Conservation (phyloP, 2,113 vertebrate genomes). For the Coracopsis vasa region DNA sequence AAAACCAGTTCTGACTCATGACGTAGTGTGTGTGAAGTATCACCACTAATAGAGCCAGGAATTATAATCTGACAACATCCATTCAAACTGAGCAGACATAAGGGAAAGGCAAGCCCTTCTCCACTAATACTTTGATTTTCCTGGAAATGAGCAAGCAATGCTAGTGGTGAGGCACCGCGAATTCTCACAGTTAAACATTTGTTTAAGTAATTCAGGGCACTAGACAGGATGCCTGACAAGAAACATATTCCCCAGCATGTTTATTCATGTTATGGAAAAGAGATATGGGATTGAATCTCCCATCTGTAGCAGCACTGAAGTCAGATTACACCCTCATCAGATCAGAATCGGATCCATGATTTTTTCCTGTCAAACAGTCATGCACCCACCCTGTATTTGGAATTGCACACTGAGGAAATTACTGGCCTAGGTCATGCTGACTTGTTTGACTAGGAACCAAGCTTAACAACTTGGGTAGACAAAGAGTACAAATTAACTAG, state of each 20-base stretch:
- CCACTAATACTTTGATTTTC: neutral
- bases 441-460: neutral
- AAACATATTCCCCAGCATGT: neutral
- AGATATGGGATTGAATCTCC: neutral
- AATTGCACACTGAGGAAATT: neutral
- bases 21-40: neutral
- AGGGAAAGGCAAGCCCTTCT: neutral
- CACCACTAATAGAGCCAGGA: neutral
- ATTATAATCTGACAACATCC: neutral
- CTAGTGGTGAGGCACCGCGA: neutral
- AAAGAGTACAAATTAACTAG: neutral
- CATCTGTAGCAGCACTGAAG: neutral
- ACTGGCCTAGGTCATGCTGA: neutral
- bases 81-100: neutral
- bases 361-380: neutral
- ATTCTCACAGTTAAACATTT: neutral
- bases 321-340: neutral
- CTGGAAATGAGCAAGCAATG: neutral
- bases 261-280: neutral
- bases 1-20: neutral
- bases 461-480: neutral
- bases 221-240: neutral
- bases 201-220: neutral
- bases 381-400: neutral
- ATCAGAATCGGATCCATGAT: neutral